phyloP scores from a whole-genome alignment of 2,113 vertebrate genomes.

The Syngnathus typhle region DNA sequence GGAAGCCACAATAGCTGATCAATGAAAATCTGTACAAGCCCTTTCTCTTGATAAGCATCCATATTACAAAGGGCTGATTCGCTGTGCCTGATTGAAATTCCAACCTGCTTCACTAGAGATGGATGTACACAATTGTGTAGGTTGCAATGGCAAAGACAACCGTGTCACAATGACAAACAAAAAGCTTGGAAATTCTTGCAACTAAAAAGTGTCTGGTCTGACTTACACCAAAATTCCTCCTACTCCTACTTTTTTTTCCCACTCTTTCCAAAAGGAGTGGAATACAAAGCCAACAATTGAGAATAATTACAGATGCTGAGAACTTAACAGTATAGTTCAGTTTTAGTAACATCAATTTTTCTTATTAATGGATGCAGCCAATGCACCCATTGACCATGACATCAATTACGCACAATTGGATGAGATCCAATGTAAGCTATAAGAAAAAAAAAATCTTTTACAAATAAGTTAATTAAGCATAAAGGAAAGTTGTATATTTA shows the following conservation, averaged over 20 bases:
- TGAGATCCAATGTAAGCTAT: too few species aligned
- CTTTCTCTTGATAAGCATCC: neutral
- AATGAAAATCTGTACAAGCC: slow-evolving; percentile 13
- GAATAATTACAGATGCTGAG: neutral
- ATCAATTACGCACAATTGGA: too few species aligned
- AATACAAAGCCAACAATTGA: neutral
- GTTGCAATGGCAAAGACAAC: neutral
- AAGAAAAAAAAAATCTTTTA: too few species aligned
- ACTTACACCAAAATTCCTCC: too few species aligned
- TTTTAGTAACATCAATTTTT: neutral
- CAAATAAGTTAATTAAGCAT: too few species aligned
- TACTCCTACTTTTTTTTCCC: too few species aligned
- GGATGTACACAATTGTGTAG: neutral
- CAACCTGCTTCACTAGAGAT: neutral
- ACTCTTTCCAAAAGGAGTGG: neutral
- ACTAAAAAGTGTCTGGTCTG: neutral
- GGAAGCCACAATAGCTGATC: slow-evolving; percentile 22
- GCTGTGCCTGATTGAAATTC: neutral
- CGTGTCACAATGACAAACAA: neutral
- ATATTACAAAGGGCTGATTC: neutral
- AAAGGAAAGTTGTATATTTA: too few species aligned
- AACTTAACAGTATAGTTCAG: neutral
- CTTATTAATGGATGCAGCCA: too few species aligned
- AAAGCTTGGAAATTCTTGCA: neutral
- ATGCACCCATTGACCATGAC: too few species aligned